Evolutionary conservation across 2,113 vertebrate genomes (phyloP).

Genomic region (Mormyrus iriodes): DNA sequence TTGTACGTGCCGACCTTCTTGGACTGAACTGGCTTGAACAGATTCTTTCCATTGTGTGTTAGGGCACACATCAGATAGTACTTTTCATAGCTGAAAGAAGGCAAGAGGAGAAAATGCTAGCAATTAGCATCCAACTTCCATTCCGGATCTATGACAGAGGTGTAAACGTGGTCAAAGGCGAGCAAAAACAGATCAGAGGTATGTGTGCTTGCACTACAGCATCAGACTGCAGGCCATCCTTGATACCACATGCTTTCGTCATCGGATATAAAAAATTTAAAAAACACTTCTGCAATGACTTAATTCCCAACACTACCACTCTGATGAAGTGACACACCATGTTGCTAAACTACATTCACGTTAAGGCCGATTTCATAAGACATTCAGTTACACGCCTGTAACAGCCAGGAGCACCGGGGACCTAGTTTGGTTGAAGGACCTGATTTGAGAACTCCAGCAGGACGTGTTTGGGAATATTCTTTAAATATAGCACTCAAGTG

Average conservation of each 20-base stretch:
- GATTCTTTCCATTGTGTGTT: conserved; percentile 86
- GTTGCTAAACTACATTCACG: neutral
- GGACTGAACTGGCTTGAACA: conserved; percentile 94
- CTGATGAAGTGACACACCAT: neutral
- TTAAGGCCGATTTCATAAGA: neutral
- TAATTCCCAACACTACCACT: neutral
- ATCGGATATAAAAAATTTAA: neutral
- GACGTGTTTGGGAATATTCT: neutral
- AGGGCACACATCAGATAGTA: conserved; percentile 90
- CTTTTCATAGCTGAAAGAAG: conserved; percentile 80
- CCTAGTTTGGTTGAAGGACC: neutral
- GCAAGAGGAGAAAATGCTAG: conserved; percentile 22
- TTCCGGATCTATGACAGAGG: neutral
- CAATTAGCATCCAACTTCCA: neutral
- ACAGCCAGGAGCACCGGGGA: neutral
- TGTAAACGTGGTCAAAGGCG: neutral
- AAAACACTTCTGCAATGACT: neutral
- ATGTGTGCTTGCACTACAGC: neutral
- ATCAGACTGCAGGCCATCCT: neutral
- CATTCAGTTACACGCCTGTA: neutral
- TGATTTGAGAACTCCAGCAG: neutral
- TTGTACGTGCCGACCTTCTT: conserved; percentile 93
- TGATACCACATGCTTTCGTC: neutral
- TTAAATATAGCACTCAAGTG: conserved; percentile 45
- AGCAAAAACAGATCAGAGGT: neutral